A percentile compares a stretch with the other conserved stretches of the same genome.
Conservation (phyloP, 2,113 vertebrate species). For the Poeciliopsis turrubarensis region DNA sequence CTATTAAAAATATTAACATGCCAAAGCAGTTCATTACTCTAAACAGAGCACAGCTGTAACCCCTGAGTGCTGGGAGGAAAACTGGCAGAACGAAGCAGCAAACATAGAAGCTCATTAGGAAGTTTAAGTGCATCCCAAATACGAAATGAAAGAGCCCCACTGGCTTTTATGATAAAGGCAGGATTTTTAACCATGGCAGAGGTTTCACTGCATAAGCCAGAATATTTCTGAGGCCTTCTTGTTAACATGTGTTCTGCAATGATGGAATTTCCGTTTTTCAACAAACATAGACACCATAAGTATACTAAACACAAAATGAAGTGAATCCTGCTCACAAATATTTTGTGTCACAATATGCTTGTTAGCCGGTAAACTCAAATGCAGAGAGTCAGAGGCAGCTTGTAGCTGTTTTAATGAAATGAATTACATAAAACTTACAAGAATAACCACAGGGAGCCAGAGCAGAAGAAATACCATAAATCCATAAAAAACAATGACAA, state of each 20-base stretch:
- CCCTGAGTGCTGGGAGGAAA: slow-evolving; percentile 21
- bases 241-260: slow-evolving; percentile 4
- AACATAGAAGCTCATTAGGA: slow-evolving; percentile 15
- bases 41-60: slow-evolving; percentile 42
- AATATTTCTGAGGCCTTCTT: background rate
- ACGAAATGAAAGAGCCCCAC: slow-evolving; percentile 1
- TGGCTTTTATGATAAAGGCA: slow-evolving; percentile 6
- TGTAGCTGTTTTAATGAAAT: too few species aligned
- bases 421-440: too few species aligned
- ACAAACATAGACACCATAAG: background rate
- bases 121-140: slow-evolving; percentile 8
- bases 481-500: too few species aligned
- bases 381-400: too few species aligned
- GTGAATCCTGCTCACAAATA: too few species aligned
- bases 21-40: slow-evolving; percentile 29
- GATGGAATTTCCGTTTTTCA: slow-evolving; percentile 8
- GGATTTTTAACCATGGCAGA: background rate
- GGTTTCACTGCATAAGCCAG: slow-evolving; percentile 10
- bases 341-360: too few species aligned
- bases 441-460: too few species aligned
- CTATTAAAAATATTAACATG: slow-evolving; percentile 15
- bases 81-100: slow-evolving; percentile 33
- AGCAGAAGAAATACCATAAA: too few species aligned
- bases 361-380: too few species aligned
- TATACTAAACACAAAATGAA: slow-evolving; percentile 1